Conservation (phyloP, 2,113 vertebrate genomes). For the Connochaetes taurinus region DNA sequence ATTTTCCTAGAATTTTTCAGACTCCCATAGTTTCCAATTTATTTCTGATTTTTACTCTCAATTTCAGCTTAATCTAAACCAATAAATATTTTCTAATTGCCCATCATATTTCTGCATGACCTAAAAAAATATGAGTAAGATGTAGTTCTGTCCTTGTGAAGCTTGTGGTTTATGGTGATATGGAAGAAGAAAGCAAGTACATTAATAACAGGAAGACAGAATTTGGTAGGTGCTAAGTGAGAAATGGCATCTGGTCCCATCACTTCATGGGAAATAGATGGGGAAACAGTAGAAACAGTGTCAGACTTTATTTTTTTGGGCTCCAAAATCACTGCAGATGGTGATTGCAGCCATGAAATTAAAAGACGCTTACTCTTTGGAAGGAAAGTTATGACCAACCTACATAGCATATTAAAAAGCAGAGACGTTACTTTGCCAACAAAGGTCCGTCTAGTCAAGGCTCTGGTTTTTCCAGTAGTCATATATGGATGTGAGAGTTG, state of each 20-base stretch:
- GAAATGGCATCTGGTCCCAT: not conserved
- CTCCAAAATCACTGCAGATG: too few species aligned
- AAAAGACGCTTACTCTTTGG: too few species aligned
- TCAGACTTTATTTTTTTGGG: too few species aligned
- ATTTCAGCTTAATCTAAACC: not conserved
- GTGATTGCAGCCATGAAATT: too few species aligned
- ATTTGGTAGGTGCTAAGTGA: not conserved
- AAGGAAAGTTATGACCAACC: too few species aligned
- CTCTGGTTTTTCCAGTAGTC: too few species aligned
- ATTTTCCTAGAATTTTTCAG: not conserved
- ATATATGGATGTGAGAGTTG: too few species aligned
- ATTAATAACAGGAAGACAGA: not conserved
- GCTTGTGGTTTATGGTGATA: not conserved
- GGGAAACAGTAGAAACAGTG: too few species aligned
- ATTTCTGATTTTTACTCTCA: not conserved
- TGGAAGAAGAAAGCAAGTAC: not conserved
- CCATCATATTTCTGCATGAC: accelerated
- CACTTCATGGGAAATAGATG: too few species aligned
- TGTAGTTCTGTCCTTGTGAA: not conserved
- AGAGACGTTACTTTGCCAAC: too few species aligned
- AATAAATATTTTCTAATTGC: not conserved
- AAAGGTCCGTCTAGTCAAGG: too few species aligned
- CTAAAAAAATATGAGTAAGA: not conserved
- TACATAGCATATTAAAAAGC: too few species aligned
- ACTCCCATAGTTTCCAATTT: not conserved